phyloP scores from a whole-genome alignment of 2,888 invertebrate genomes.

The Torymus tubicola region DNA sequence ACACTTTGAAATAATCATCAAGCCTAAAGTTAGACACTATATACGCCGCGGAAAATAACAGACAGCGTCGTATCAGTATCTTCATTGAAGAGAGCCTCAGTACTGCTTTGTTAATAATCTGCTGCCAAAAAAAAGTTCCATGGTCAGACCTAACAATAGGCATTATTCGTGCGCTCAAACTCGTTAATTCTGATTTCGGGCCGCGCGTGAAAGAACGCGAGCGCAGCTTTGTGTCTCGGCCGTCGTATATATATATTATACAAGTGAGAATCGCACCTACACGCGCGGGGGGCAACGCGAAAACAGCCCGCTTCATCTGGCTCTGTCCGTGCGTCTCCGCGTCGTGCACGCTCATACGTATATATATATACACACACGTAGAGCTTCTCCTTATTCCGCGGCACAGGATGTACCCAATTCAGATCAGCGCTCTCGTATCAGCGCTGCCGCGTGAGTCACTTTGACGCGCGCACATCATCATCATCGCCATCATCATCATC shows the following conservation, averaged over 20 bases:
- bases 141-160: too few relatives aligned
- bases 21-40: too few relatives aligned
- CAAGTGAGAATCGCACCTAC: background rate
- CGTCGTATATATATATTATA: too few relatives aligned
- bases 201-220: background rate
- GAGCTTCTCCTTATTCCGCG: conserved; percentile 38
- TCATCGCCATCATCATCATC: conserved; percentile 18
- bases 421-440: conserved; percentile 36
- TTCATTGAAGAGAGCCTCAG: too few relatives aligned
- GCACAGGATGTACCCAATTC: conserved; percentile 56
- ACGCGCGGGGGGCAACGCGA: conserved; percentile 7
- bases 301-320: conserved; percentile 40
- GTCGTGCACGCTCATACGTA: too few relatives aligned
- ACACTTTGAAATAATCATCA: too few relatives aligned
- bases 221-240: too few relatives aligned
- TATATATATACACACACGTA: background rate
- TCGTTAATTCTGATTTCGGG: background rate
- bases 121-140: too few relatives aligned
- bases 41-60: too few relatives aligned
- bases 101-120: too few relatives aligned
- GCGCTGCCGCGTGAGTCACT: conserved; percentile 49
- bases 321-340: background rate
- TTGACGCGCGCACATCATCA: conserved; percentile 29
- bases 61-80: too few relatives aligned
- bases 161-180: background rate